Percentiles rank a stretch among this genome's conserved stretches.
Evolutionary conservation across 2,113 vertebrate genomes (phyloP).

Genomic region (Echinops telfairi): DNA sequence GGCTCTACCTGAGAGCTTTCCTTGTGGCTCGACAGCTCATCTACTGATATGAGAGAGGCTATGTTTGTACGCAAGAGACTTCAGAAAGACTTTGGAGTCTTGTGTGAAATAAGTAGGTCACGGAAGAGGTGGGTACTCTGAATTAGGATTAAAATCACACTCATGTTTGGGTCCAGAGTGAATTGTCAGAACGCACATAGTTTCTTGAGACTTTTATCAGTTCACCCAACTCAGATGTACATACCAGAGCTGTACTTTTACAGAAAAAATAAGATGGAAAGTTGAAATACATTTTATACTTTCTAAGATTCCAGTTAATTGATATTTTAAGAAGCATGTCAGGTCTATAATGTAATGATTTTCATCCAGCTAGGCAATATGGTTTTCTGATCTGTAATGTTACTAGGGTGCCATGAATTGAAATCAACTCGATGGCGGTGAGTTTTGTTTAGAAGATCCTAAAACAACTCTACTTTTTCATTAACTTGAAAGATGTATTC

Average conservation of each 20-base stretch:
- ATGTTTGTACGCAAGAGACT: background rate
- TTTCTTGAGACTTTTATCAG: constrained; percentile 2
- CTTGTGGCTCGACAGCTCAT: background rate
- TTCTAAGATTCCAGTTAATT: background rate
- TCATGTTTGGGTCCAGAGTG: background rate
- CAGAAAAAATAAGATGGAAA: background rate
- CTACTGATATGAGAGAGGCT: background rate
- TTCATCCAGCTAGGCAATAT: no score
- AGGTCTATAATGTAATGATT: background rate
- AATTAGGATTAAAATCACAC: background rate
- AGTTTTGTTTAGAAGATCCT: background rate
- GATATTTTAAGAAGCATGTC: background rate
- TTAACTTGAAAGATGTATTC: background rate
- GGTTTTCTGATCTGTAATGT: no score
- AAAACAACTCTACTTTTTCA: background rate
- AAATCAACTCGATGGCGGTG: no score
- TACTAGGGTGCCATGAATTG: no score
- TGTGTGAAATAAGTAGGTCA: background rate
- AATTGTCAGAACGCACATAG: background rate
- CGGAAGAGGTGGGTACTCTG: background rate
- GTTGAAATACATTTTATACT: background rate
- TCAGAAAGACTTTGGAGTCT: background rate
- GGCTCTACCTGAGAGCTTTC: background rate
- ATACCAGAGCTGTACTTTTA: background rate
- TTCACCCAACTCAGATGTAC: background rate